These are phyloP conservation scores for Cordilura impudica DNA, from an alignment of 2,888 invertebrate species.

Conservation along the genomic window DNA sequence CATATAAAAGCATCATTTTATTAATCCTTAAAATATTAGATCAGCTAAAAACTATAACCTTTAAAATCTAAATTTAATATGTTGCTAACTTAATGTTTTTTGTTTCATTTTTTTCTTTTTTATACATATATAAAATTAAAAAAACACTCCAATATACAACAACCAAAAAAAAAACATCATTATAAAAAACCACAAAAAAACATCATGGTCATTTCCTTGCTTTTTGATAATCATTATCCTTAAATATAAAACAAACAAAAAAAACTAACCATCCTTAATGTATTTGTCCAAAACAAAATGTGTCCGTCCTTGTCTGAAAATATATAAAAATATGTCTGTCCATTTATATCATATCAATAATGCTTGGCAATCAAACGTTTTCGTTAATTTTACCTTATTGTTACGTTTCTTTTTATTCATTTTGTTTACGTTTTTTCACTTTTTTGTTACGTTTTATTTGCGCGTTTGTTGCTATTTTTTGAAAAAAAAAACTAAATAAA, in stretches of 20 bases:
- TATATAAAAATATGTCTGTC: slow-evolving; percentile 30
- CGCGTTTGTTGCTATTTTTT: slow-evolving; percentile 69
- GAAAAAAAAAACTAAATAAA: slow-evolving; percentile 49
- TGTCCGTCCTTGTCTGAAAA: slow-evolving; percentile 66
- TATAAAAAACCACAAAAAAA: slow-evolving; percentile 62
- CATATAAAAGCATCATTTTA: slow-evolving; percentile 21
- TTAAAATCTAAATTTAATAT: slow-evolving; percentile 53
- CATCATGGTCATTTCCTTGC: slow-evolving; percentile 77
- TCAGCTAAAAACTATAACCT: slow-evolving; percentile 15
- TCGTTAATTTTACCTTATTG: slow-evolving; percentile 43
- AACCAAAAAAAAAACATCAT: slow-evolving; percentile 63
- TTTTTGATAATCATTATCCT: slow-evolving; percentile 65
- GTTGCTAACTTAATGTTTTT: slow-evolving; percentile 77
- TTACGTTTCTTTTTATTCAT: slow-evolving; percentile 48
- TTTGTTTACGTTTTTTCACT: slow-evolving; percentile 55
- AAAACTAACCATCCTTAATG: slow-evolving; percentile 47
- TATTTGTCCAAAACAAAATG: slow-evolving; percentile 66
- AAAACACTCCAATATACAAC: slow-evolving; percentile 59
- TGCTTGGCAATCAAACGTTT: slow-evolving; percentile 71
- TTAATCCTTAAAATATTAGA: slow-evolving; percentile 34
- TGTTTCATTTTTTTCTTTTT: slow-evolving; percentile 75
- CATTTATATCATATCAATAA: slow-evolving; percentile 60
- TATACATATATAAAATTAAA: slow-evolving; percentile 68
- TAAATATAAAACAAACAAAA: slow-evolving; percentile 34
- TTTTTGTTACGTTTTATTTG: slow-evolving; percentile 66